A percentile compares a stretch with the other conserved stretches of the same genome.
These are phyloP conservation scores for Helobdella robusta DNA, from an alignment of 2,888 invertebrate species.

Conservation along the genomic window DNA sequence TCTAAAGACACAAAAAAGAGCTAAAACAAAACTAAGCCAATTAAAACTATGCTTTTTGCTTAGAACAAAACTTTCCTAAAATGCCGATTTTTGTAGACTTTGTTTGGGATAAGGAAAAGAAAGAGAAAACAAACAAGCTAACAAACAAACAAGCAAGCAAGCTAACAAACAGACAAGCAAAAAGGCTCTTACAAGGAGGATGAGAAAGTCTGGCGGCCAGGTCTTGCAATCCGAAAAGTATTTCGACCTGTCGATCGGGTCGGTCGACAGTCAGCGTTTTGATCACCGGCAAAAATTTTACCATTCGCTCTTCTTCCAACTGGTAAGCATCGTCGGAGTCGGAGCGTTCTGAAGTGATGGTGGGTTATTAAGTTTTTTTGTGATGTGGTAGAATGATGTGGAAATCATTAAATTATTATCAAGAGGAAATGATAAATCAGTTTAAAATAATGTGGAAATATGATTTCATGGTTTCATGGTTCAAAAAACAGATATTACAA, in stretches of 20 bases:
- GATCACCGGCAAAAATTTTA: neutral
- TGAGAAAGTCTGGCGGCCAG: slow-evolving; percentile 16
- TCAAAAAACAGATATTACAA: neutral
- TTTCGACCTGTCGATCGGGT: slow-evolving; percentile 17
- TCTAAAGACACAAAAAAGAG: too few relatives aligned
- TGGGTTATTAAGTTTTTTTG: neutral
- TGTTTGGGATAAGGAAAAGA: too few relatives aligned
- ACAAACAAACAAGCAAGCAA: too few relatives aligned
- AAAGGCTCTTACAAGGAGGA: slow-evolving; percentile 2
- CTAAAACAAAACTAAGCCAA: too few relatives aligned
- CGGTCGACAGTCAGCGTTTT: neutral
- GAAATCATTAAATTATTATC: neutral
- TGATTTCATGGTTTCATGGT: neutral
- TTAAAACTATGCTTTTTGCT: too few relatives aligned
- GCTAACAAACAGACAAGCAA: too few relatives aligned
- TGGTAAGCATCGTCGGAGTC: slow-evolving; percentile 1
- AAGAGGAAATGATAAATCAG: neutral
- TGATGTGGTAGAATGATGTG: neutral
- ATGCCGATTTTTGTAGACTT: too few relatives aligned
- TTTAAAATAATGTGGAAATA: neutral
- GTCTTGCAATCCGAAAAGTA: slow-evolving; percentile 18
- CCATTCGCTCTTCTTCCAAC: slow-evolving; percentile 20
- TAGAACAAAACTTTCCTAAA: too few relatives aligned
- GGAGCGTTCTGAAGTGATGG: neutral
- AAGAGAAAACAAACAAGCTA: too few relatives aligned